phyloP scores from a whole-genome alignment of 53 echinoderm and acorn worm species.

The Pentamera pediparva region DNA sequence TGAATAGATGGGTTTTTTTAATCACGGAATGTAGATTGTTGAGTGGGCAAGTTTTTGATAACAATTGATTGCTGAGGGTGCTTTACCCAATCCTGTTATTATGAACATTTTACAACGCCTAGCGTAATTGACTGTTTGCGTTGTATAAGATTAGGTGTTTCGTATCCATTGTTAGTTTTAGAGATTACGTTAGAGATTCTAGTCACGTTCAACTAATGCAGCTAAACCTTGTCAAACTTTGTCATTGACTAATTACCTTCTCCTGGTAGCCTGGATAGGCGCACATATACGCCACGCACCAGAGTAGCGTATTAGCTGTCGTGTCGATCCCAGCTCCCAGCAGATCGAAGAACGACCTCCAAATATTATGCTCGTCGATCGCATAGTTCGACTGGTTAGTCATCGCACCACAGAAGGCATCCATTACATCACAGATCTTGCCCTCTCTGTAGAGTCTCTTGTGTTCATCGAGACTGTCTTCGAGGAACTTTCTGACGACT shows the following conservation, averaged over 20 bases:
- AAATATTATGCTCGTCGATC: conserved; percentile 24
- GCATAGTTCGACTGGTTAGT: background rate
- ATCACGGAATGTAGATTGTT: too few species aligned
- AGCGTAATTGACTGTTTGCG: too few species aligned
- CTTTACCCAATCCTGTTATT: too few species aligned
- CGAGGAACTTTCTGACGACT: conserved; percentile 3
- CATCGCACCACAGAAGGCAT: background rate
- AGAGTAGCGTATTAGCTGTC: conserved; percentile 38
- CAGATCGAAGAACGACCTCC: conserved; percentile 48
- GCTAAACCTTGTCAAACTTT: background rate
- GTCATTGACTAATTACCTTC: background rate
- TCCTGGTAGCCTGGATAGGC: conserved; percentile 28
- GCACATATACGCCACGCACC: conserved; percentile 45
- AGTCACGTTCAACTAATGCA: too few species aligned
- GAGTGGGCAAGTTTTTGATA: too few species aligned
- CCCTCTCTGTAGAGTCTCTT: background rate
- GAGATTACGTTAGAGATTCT: too few species aligned
- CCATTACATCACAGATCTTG: conserved; percentile 12
- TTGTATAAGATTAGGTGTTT: too few species aligned
- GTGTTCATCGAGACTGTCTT: conserved; percentile 18
- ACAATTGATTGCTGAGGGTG: too few species aligned
- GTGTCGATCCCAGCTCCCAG: conserved; percentile 47
- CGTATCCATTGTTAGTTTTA: too few species aligned
- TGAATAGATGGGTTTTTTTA: too few species aligned
- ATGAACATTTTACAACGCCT: too few species aligned